Base-by-base conservation (phyloP, 2,888 invertebrate species). In the Eilema caniola region DNA sequence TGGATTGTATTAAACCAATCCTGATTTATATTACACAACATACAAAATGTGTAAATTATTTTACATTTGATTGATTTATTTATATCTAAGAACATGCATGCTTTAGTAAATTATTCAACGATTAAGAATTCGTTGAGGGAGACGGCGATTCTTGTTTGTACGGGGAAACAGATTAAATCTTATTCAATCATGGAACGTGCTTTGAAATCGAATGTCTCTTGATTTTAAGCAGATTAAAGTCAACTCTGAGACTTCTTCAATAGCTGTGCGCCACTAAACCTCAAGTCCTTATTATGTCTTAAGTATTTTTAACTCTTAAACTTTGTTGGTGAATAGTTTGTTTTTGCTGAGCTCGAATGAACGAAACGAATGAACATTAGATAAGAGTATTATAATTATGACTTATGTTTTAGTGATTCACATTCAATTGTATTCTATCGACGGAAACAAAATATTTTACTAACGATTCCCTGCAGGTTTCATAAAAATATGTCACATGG, bases 341-440 rank as follows among this genome's bases (percentile, higher is more conserved):
- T 92, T 91, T 90, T 91, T 91, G 84, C 80, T 69, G 72, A 66
- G 69, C 59, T 64, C 76, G 76, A 83, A n/a, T n/a, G n/a, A n/a
- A n/a, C n/a, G n/a, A 75, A 74, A 82, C 83, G 84, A 84, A 86
- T 80, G 84, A 80, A 84, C 81, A 84, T 86, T 83, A 76, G 83
- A 85, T 86, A 84, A 80, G 83, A 86, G 88, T 91, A 91, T 91
- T 89, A 86, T 89, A 91, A 92, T 94, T 86, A 91, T 89, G 89
- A 92, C 88, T 89, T 90, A 89, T 90, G 91, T 94, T 93, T 93
- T 92, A 90, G 89, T 90, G 83, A 86, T 86, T 88, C 91, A 87
- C 90, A 94, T 95, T 94, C 94, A 92, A 95, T 95, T 95, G 95
- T 95, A 95, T 95, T 95, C 95, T 78, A 87, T 76, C 81, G 85